Evolutionary conservation across 2,113 vertebrate genomes (phyloP), one percentile per base, ranked within the genome.

Genomic region (Urocynchramus pylzowi): DNA sequence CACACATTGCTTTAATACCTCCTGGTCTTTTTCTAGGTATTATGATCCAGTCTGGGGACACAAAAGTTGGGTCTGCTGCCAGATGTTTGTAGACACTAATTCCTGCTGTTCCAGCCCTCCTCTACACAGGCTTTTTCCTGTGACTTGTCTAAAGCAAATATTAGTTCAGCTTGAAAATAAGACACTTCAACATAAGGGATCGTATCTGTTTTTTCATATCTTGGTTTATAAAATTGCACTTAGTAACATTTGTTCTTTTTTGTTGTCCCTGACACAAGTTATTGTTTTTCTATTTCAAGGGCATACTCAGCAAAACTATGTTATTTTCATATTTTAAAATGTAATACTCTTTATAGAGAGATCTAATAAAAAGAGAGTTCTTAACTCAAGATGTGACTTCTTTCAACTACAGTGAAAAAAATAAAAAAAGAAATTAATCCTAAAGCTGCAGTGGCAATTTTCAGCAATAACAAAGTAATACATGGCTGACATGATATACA

Each of bases 1-100:
- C 4, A 42, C 13, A 47, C 5, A 30, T 5, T 0, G 0, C 24
- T 56, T 56, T 31, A 27, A 0, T 39, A 63, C 33, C 27, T 79
- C 15, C 59, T 53, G 24, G 49, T 59, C 4, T 31, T 73, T 79
- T 76, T 80, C 37, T 53, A 61, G 26, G 13, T 21, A 65, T 26
- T 30, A 30, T 2, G 0, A 77, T 10, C 23, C 45, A 76, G 6
- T 33, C 8, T 31, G 10, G 6, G 10, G 10, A 68, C 22, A 64
- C 0, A 6, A 56, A 56, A 37, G 2, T 14, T 73, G 31, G 6
- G 10, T 73, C 50, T 73, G 16, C 42, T 49, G 18, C 24, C 19
- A 21, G 10, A 31, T 11, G 13, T 35, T 11, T 83, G 23, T 23
- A 53, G 42, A 33, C 30, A 69, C 4, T n/a, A 15, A 56, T 49